Conservation (phyloP, 1,140 invertebrate species). For the Pollicipes pollicipes region DNA sequence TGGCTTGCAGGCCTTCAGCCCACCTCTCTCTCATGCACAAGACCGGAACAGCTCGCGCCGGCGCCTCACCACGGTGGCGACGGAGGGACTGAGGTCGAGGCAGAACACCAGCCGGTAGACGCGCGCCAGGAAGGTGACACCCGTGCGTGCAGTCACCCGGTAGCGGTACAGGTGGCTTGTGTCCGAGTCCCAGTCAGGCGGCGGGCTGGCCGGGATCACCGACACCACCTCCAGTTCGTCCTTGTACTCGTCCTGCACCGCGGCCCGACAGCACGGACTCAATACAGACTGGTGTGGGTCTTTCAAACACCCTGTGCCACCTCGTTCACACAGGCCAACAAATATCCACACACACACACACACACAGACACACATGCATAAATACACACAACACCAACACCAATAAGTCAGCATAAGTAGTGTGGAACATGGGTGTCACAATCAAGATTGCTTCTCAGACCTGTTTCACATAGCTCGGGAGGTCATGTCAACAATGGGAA, state of each 20-base stretch:
- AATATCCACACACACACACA: conserved; percentile 7
- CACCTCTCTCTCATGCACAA: no score
- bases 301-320: not conserved
- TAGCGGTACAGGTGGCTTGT: conserved; percentile 36
- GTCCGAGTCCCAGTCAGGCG: conserved; percentile 31
- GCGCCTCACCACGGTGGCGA: conserved; percentile 40
- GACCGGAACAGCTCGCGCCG: no score
- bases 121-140: conserved; percentile 33
- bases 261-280: no score
- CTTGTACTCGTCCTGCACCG: conserved; percentile 20
- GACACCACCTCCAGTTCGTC: conserved; percentile 40
- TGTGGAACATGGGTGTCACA: no score
- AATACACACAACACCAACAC: conserved; percentile 5
- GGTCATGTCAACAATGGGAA: no score
- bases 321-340: conserved; percentile 6
- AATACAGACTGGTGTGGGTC: conserved; percentile 20
- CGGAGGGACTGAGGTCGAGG: conserved; percentile 61
- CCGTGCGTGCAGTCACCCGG: conserved; percentile 32
- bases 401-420: no score
- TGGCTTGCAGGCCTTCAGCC: no score
- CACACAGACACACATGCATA: not conserved
- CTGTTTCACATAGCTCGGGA: no score
- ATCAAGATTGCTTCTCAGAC: no score
- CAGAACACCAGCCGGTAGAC: conserved; percentile 54
- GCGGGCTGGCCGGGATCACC: conserved; percentile 36